These are phyloP conservation scores for Theristus sp. DNA, from an alignment of 2,888 invertebrate genomes.

Conservation along the genomic window DNA sequence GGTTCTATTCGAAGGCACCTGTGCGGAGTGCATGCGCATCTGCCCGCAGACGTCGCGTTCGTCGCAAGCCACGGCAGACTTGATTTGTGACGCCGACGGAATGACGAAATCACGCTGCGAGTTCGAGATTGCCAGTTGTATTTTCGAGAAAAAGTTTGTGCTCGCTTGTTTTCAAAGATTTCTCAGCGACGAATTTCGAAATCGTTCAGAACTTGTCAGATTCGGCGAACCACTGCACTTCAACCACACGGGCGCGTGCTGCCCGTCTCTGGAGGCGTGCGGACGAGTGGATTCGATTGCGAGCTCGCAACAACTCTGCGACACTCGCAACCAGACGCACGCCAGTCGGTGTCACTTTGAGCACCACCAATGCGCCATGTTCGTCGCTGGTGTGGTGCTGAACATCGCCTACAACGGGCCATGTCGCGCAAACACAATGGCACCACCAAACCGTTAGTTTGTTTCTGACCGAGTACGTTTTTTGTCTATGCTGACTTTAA, in stretches of 20 bases:
- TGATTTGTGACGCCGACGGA: background rate
- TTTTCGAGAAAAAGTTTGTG: background rate
- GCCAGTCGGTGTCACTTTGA: background rate
- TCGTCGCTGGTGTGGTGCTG: background rate
- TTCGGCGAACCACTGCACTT: too few relatives aligned
- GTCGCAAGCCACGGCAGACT: background rate
- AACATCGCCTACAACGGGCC: background rate
- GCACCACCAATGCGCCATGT: too few relatives aligned
- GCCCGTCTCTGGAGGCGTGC: background rate
- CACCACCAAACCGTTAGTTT: too few relatives aligned
- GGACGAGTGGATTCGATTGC: too few relatives aligned
- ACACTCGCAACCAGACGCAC: background rate
- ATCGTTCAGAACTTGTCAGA: too few relatives aligned
- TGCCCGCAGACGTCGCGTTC: background rate
- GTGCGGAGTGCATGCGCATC: background rate
- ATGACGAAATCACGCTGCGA: background rate
- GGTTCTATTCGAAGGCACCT: background rate
- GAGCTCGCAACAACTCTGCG: too few relatives aligned
- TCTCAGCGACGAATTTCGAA: too few relatives aligned
- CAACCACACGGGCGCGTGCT: background rate
- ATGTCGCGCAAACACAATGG: too few relatives aligned
- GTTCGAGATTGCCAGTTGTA: constrained; percentile 1
- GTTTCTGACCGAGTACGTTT: too few relatives aligned
- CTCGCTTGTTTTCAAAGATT: too few relatives aligned
- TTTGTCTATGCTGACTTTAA: too few relatives aligned